Base-by-base conservation (phyloP, 2,797 vertebrate species). In the Brachymystax lenok region DNA sequence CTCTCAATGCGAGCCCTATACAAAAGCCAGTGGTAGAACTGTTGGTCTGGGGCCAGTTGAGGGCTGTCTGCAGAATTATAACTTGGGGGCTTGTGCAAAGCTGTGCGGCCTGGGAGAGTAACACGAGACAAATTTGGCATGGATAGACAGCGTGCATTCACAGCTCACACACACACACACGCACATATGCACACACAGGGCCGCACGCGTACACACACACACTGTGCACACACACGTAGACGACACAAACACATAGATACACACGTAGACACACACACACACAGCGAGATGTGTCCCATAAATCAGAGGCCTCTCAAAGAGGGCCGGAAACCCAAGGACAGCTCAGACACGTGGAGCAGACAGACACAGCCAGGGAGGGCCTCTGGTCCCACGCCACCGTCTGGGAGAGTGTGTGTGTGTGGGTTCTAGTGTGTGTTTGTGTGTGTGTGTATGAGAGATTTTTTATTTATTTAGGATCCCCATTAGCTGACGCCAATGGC, bases 271-370 rank as follows among this genome's bases (percentile, higher is more conserved):
- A 33, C 30, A 33, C 30, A 24, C 24, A 24, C 75, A 74, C 28
- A 51, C 76, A 67, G 27, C 72, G 61, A 46, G 78, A 80, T 84
- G 46, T 12, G 17, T 73, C 77, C 79, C 82, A 85, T 88, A 89
- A 90, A 90, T 91, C 86, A 88, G 78, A 77, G 73, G 70, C 67
- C 63, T 81, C 81, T 79, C 80, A 66, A 73, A 79, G 82, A 82
- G 78, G 80, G 77, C 82, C 74, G 73, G 85, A 90, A 87, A 88
- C 77, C 80, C 77, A 85, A 87, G 78, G 88, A 88, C 85, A 87
- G 85, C 83, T 85, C 76, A 81, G 84, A 86, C 88, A 87, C 79
- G 84, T 88, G 89, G 84, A 86, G 78, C 82, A 84, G 81, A 86
- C 76, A 13, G 76, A 84, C 87, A 85, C 83, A 87, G 3, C 40